A percentile compares a stretch with the other conserved stretches of the same genome.
Evolutionary conservation across 2,113 vertebrate species (phyloP).

Genomic region (Sturnira hondurensis): DNA sequence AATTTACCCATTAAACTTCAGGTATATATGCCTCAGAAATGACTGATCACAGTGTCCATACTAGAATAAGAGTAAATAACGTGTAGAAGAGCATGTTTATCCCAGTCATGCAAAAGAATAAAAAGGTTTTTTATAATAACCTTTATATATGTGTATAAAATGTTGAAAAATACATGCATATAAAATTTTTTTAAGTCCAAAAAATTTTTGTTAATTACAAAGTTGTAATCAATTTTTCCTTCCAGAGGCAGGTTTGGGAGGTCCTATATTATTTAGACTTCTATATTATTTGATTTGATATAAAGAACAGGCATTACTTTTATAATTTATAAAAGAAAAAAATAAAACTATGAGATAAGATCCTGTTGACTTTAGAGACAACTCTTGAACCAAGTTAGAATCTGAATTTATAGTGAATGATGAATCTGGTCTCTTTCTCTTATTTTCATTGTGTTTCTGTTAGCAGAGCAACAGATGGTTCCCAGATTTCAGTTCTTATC

Average conservation of each 20-base stretch:
- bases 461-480: not conserved
- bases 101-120: not conserved
- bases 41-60: not conserved
- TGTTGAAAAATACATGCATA: not conserved
- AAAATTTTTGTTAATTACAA: not conserved
- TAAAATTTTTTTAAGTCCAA: not conserved
- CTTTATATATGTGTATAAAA: not conserved
- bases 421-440: not conserved
- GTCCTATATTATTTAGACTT: not conserved
- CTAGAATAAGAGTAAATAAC: not conserved
- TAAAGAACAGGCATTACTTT: not conserved
- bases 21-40: not conserved
- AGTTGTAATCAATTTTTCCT: not conserved
- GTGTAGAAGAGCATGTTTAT: not conserved
- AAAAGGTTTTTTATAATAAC: not conserved
- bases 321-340: not conserved
- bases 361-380: not conserved
- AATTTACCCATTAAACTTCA: constrained; percentile 16
- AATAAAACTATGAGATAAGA: not conserved
- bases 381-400: not conserved
- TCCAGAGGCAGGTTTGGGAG: not conserved
- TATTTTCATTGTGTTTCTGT: not conserved
- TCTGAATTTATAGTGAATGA: not conserved
- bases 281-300: not conserved
- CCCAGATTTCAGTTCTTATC: not conserved